Evolutionary conservation across 2,113 vertebrate genomes (phyloP), one percentile per base, ranked within the genome.

Genomic region (Hirundichthys speculiger): DNA sequence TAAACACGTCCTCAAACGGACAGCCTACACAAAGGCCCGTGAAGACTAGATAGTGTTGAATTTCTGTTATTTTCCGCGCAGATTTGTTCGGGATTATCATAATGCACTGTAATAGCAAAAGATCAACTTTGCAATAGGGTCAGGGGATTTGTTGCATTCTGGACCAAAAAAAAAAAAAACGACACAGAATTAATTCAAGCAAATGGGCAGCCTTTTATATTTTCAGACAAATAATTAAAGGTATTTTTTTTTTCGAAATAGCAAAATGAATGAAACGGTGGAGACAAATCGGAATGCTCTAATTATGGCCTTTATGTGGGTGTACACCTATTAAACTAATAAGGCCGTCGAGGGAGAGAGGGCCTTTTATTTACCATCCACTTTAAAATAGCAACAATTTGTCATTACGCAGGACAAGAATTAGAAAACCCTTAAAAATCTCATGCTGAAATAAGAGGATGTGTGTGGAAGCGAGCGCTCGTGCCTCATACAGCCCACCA

Each of bases 51-150:
- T 34, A 54, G 77, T 77, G 74, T 73, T 79, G 67, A 74, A 78
- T 85, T 83, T 69, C 30, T 86, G 61, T 75, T 85, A 78, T 87
- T 88, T 87, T 87, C 79, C 71, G 82, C 64, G 62, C 77, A 91
- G 83, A 85, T 88, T 81, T 88, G 59, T 61, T 49, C 64, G 62
- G 78, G 83, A 88, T 88, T 88, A 88, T 86, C 86, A 71, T 82
- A 80, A 88, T 84, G 65, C 84, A 86, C 66, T 65, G 78, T 52
- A 80, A 89, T 66, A 81, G 83, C 79, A 77, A 27, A 74, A 73
- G 77, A 85, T 85, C 82, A 86, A 85, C 80, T 89, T 89, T 74
- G 74, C 80, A 87, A 71, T 34, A 80, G 74, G 79, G 76, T 71
- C 71, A 77, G 59, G 59, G n/a, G 82, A 89, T 90, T 86, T 89